Conservation (phyloP, 2,797 vertebrate species). For the Karalla daura region DNA sequence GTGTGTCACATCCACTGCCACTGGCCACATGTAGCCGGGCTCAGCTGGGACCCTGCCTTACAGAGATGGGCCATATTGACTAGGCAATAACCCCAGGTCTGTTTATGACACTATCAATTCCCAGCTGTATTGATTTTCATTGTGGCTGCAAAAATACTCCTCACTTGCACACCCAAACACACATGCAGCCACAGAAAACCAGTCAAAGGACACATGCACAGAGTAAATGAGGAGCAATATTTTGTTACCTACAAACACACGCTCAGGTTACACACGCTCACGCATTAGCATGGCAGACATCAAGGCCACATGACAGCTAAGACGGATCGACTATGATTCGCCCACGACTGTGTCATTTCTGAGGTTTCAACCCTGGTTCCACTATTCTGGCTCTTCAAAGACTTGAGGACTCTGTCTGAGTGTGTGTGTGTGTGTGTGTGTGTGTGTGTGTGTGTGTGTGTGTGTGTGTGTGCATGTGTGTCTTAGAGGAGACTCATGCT, state of each 20-base stretch:
- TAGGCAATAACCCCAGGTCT: conserved; percentile 59
- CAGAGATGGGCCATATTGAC: conserved; percentile 59
- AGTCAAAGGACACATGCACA: not conserved
- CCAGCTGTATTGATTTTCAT: conserved; percentile 67
- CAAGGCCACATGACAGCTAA: conserved; percentile 28
- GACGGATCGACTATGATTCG: conserved; percentile 33
- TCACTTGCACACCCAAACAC: conserved; percentile 36
- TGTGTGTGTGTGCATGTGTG: conserved; percentile 2
- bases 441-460: not conserved
- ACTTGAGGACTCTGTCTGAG: conserved; percentile 1
- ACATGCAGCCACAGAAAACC: not conserved
- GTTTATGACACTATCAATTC: conserved; percentile 70
- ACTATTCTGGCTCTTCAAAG: conserved; percentile 20
- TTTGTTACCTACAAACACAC: not conserved
- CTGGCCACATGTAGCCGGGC: conserved; percentile 36
- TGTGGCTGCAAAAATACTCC: conserved; percentile 48
- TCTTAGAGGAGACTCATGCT: conserved; percentile 1
- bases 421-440: conserved; percentile 2
- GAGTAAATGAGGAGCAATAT: not conserved
- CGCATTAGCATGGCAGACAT: not conserved
- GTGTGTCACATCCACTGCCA: conserved; percentile 29
- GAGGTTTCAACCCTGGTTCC: conserved; percentile 11
- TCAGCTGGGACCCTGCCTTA: conserved; percentile 60
- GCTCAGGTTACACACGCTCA: not conserved
- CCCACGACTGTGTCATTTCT: conserved; percentile 18